phyloP scores from a whole-genome alignment of 2,113 vertebrate genomes.

The Otolemur garnettii region DNA sequence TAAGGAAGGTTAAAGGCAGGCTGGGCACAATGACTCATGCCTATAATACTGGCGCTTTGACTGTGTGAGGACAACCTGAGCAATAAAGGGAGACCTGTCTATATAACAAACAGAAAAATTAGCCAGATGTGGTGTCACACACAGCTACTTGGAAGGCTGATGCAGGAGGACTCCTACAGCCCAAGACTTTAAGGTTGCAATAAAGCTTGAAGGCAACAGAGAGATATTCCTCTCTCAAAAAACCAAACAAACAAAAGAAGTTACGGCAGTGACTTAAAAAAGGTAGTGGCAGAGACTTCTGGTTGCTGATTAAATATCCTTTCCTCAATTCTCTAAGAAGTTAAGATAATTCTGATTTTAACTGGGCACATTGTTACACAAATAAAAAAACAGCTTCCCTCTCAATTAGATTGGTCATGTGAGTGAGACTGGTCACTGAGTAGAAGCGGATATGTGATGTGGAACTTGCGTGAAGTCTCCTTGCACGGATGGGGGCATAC shows the following conservation, averaged over 20 bases:
- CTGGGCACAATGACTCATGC: too few relatives aligned
- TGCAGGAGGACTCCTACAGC: too few relatives aligned
- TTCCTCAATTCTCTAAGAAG: neutral
- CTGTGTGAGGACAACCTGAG: too few relatives aligned
- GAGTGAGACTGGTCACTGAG: neutral
- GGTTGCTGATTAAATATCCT: neutral
- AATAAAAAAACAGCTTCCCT: neutral
- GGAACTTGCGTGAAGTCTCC: neutral
- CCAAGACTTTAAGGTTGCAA: too few relatives aligned
- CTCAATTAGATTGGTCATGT: neutral
- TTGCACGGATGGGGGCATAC: neutral
- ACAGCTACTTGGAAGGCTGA: too few relatives aligned
- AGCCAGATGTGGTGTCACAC: too few relatives aligned
- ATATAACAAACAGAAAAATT: too few relatives aligned
- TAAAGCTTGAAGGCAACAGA: too few relatives aligned
- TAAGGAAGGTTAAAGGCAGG: neutral
- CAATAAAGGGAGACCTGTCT: too few relatives aligned
- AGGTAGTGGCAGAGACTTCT: neutral
- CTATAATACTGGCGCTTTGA: too few relatives aligned
- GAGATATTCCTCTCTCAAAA: too few relatives aligned
- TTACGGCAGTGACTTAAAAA: neutral
- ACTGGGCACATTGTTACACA: neutral
- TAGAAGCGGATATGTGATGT: neutral
- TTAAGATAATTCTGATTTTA: slow-evolving; percentile 13
- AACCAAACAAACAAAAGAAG: too few relatives aligned